These are phyloP conservation scores for Thalassoma bifasciatum DNA, from an alignment of 2,113 vertebrate species.

Conservation along the genomic window DNA sequence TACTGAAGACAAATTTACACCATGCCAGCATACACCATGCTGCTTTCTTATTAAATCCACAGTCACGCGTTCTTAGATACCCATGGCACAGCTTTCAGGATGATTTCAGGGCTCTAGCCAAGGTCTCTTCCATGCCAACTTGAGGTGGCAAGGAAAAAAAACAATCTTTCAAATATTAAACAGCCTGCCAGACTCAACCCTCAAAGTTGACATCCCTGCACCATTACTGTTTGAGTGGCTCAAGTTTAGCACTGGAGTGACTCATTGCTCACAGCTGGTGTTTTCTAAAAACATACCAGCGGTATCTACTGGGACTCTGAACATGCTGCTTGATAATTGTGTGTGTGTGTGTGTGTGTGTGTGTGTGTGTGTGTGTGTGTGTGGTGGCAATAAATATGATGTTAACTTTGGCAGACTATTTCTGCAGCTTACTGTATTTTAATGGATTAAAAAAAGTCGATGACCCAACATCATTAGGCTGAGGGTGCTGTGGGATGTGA, in stretches of 20 bases:
- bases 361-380: too few relatives aligned
- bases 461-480: too few relatives aligned
- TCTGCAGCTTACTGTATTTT: too few relatives aligned
- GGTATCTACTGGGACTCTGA: slow-evolving; percentile 67
- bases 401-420: too few relatives aligned
- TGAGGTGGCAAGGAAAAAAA: neutral
- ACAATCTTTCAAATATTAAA: neutral
- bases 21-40: neutral
- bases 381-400: too few relatives aligned
- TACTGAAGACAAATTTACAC: neutral
- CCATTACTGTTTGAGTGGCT: slow-evolving; percentile 27
- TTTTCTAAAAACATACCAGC: slow-evolving; percentile 52
- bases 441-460: too few relatives aligned
- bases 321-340: slow-evolving; percentile 33
- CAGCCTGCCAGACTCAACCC: neutral
- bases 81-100: neutral
- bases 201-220: neutral
- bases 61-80: neutral
- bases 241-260: slow-evolving; percentile 4
- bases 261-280: slow-evolving; percentile 58
- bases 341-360: too few relatives aligned
- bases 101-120: neutral
- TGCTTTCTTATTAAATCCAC: neutral
- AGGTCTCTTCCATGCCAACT: neutral
- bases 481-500: too few relatives aligned